Conservation (phyloP, 92 coral and sea anemone species). For the Epizoanthus stellaris region DNA sequence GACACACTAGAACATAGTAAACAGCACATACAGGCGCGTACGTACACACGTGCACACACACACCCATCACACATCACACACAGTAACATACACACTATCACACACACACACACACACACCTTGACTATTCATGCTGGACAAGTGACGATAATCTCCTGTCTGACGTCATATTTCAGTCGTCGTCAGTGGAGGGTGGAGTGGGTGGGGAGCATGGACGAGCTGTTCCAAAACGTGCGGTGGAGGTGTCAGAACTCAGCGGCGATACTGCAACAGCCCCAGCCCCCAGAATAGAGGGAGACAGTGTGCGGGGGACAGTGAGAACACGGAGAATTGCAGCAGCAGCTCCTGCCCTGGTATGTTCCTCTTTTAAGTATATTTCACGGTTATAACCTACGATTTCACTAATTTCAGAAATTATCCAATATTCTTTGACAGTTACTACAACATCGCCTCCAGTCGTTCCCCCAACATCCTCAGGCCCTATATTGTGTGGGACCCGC, state of each 20-base stretch:
- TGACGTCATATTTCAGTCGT: neutral
- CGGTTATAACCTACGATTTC: too few relatives aligned
- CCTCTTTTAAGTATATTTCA: too few relatives aligned
- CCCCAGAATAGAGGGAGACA: constrained; percentile 54
- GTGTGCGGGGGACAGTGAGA: constrained; percentile 48
- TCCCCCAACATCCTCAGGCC: neutral
- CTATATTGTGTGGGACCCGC: constrained; percentile 22
- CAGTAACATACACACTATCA: too few relatives aligned
- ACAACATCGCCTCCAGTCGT: neutral
- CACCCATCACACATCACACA: too few relatives aligned
- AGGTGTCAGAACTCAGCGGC: constrained; percentile 50
- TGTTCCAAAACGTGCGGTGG: constrained; percentile 68
- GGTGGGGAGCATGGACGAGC: constrained; percentile 50
- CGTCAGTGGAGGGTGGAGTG: constrained; percentile 61
- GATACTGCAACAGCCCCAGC: constrained; percentile 63
- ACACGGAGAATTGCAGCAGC: constrained; percentile 38
- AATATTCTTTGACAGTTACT: neutral
- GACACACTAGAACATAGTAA: too few relatives aligned
- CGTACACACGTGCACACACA: too few relatives aligned
- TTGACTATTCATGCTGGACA: too few relatives aligned
- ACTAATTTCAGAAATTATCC: too few relatives aligned
- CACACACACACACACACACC: too few relatives aligned
- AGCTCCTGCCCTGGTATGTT: constrained; percentile 45
- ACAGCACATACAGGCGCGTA: too few relatives aligned
- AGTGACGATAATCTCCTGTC: neutral